Conservation (phyloP, 2,797 vertebrate species). For the Agapornis canus region DNA sequence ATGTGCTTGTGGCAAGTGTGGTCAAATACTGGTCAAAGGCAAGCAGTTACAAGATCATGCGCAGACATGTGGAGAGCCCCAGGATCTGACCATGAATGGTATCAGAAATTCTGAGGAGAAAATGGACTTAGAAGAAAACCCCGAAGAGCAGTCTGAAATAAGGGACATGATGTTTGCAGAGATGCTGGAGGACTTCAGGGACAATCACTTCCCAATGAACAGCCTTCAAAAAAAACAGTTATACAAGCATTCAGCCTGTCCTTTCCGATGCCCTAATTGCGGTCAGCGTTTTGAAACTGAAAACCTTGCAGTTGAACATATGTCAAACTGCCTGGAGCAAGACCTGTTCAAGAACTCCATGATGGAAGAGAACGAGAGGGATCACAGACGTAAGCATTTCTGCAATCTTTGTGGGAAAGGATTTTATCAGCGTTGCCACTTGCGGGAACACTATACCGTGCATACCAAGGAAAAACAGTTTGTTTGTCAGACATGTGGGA, state of each 20-base stretch:
- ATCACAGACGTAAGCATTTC: conserved; percentile 96
- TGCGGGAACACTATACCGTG: conserved; percentile 97
- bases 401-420: conserved; percentile 97
- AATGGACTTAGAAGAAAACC: conserved; percentile 84
- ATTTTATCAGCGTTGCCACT: conserved; percentile 98
- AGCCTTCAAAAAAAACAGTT: conserved; percentile 79
- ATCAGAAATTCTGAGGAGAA: conserved; percentile 85
- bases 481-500: conserved; percentile 96
- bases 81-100: conserved; percentile 85
- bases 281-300: conserved; percentile 91
- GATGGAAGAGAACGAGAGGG: conserved; percentile 87
- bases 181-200: conserved; percentile 81
- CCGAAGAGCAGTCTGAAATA: conserved; percentile 79
- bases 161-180: conserved; percentile 84
- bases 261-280: conserved; percentile 91
- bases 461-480: conserved; percentile 99
- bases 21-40: conserved; percentile 95
- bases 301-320: conserved; percentile 89
- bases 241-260: conserved; percentile 82
- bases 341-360: conserved; percentile 87
- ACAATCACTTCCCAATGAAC: conserved; percentile 77
- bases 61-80: conserved; percentile 91
- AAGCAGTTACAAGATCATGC: conserved; percentile 96
- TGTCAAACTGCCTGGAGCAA: conserved; percentile 89
- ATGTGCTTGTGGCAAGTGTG: conserved; percentile 95